Conservation (phyloP, 2,113 vertebrate genomes). For the Archilochus colubris region DNA sequence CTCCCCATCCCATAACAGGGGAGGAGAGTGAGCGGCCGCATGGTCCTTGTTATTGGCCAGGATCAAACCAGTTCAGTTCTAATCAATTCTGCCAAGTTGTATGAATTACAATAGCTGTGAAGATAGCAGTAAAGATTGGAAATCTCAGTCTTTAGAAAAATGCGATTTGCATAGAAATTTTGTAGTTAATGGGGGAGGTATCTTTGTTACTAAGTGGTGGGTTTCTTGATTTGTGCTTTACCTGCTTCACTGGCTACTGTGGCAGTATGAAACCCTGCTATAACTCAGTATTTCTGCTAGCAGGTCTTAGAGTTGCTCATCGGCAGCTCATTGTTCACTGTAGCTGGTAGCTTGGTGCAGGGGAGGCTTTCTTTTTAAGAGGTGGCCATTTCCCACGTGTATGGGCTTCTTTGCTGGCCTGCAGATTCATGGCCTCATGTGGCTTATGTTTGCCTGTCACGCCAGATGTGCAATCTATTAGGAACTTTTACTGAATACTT, state of each 20-base stretch:
- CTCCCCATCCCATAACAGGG: no score
- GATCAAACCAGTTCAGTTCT: background rate
- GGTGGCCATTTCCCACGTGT: background rate
- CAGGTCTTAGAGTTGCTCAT: background rate
- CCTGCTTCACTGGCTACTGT: background rate
- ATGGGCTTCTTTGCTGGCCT: background rate
- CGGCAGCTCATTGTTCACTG: background rate
- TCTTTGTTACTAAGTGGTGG: background rate
- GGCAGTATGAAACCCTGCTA: background rate
- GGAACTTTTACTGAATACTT: background rate
- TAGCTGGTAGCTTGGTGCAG: background rate
- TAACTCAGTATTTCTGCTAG: background rate
- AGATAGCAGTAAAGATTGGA: background rate
- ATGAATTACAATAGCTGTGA: background rate
- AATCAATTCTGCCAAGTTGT: background rate
- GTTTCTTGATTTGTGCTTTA: background rate
- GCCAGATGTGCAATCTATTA: background rate
- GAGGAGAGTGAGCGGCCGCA: no score
- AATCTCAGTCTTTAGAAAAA: background rate
- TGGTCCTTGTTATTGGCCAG: no score
- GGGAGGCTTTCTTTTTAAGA: background rate
- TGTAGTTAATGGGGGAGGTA: background rate
- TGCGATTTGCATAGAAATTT: background rate
- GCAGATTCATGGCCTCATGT: fast-evolving
- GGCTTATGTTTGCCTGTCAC: background rate